Percentiles rank a stretch among this genome's conserved stretches.
These are phyloP conservation scores for Drosophila ficusphila DNA, from an alignment of 1,140 invertebrate genomes.

Conservation along the genomic window DNA sequence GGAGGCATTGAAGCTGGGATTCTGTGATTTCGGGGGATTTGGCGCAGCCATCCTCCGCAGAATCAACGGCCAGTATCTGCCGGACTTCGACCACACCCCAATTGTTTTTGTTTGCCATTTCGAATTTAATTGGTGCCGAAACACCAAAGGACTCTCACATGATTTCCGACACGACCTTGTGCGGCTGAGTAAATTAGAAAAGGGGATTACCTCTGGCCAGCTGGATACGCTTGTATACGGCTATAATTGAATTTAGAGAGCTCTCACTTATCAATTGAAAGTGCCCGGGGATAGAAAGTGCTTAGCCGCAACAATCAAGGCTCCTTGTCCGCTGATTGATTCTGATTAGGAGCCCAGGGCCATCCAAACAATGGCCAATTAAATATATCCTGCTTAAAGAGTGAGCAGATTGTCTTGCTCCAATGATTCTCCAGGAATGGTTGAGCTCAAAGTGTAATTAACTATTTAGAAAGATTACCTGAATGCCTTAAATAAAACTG, in stretches of 20 bases:
- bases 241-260: slow-evolving; percentile 47
- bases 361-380: not conserved
- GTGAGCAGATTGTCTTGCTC: no score
- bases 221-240: slow-evolving; percentile 17
- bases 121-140: slow-evolving; percentile 70
- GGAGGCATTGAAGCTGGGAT: slow-evolving; percentile 15
- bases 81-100: slow-evolving; percentile 1
- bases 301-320: slow-evolving; percentile 31
- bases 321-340: not conserved
- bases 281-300: slow-evolving; percentile 8
- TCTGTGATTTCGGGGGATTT: not conserved
- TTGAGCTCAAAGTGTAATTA: no score
- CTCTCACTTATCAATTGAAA: slow-evolving; percentile 41
- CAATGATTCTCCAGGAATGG: no score
- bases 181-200: no score
- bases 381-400: not conserved
- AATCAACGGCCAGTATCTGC: not conserved
- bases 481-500: no score
- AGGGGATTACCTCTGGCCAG: not conserved
- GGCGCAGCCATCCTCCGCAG: not conserved
- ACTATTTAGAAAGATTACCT: no score
- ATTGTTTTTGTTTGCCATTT: slow-evolving; percentile 69
- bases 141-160: slow-evolving; percentile 26
- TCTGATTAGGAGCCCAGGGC: slow-evolving; percentile 7
- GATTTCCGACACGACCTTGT: slow-evolving; percentile 11